phyloP scores from a whole-genome alignment of 2,113 vertebrate species.

The Tretioscincus oriximinensis region DNA sequence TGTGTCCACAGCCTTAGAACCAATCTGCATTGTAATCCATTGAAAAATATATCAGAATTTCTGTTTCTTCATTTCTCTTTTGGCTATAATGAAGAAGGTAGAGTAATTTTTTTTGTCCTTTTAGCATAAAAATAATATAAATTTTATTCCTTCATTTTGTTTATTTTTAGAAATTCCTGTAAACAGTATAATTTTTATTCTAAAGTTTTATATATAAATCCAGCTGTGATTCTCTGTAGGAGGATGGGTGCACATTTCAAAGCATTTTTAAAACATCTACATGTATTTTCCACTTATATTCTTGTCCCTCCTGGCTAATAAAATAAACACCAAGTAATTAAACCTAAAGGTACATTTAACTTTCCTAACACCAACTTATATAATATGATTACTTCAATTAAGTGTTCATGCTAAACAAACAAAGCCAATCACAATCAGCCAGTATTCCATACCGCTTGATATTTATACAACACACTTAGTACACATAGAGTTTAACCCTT shows the following conservation, averaged over 20 bases:
- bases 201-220: neutral
- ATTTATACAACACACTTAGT: slow-evolving; percentile 62
- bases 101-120: neutral
- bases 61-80: neutral
- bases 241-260: slow-evolving; percentile 19
- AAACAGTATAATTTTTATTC: neutral
- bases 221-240: neutral
- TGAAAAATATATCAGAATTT: neutral
- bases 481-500: slow-evolving; percentile 61
- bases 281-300: slow-evolving; percentile 6
- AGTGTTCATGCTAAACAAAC: slow-evolving; percentile 59
- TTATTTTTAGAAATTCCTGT: neutral
- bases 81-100: neutral
- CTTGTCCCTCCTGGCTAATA: slow-evolving; percentile 27
- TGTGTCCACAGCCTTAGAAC: too few relatives aligned
- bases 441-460: slow-evolving; percentile 52
- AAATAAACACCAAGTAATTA: slow-evolving; percentile 49
- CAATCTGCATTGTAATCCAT: neutral
- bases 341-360: slow-evolving; percentile 44
- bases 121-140: neutral
- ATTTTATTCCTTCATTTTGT: neutral
- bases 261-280: slow-evolving; percentile 18
- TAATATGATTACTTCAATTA: slow-evolving; percentile 55
- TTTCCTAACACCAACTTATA: slow-evolving; percentile 51
- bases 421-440: slow-evolving; percentile 58